Percentiles rank a stretch among this genome's conserved stretches.
phyloP scores from a whole-genome alignment of 2,888 invertebrate genomes.

The Platynereis dumerilii region DNA sequence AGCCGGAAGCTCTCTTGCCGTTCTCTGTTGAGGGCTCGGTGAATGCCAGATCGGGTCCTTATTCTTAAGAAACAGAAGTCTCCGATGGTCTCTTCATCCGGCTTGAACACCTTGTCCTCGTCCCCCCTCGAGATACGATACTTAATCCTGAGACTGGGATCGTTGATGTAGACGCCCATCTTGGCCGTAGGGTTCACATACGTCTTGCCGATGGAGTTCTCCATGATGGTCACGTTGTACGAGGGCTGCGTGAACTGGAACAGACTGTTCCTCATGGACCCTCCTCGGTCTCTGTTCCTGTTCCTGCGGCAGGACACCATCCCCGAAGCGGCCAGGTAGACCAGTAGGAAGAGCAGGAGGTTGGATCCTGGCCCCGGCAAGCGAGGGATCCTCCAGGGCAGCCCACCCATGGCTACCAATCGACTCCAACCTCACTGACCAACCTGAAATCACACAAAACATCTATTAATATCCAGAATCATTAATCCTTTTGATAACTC shows the following conservation, averaged over 20 bases:
- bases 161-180: slow-evolving; percentile 77
- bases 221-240: slow-evolving; percentile 56
- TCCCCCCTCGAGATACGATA: slow-evolving; percentile 89
- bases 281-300: no score
- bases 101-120: slow-evolving; percentile 86
- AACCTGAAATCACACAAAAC: no score
- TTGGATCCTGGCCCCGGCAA: no score
- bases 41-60: slow-evolving; percentile 84
- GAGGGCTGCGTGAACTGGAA: slow-evolving; percentile 52
- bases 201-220: slow-evolving; percentile 73
- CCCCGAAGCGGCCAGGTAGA: no score
- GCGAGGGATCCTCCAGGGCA: no score
- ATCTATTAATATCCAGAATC: no score
- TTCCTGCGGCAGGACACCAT: no score
- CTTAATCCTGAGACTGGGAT: slow-evolving; percentile 68
- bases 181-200: slow-evolving; percentile 72
- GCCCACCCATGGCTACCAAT: no score
- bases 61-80: slow-evolving; percentile 93
- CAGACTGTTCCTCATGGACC: not conserved
- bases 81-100: slow-evolving; percentile 86
- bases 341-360: no score
- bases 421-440: no score
- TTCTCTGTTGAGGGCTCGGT: slow-evolving; percentile 91
- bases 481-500: no score
- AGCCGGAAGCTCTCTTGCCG: slow-evolving; percentile 83